Percentiles rank a stretch among this genome's conserved stretches.
These are phyloP conservation scores for Turdus rufiventris DNA, from an alignment of 2,113 vertebrate genomes.

Conservation along the genomic window DNA sequence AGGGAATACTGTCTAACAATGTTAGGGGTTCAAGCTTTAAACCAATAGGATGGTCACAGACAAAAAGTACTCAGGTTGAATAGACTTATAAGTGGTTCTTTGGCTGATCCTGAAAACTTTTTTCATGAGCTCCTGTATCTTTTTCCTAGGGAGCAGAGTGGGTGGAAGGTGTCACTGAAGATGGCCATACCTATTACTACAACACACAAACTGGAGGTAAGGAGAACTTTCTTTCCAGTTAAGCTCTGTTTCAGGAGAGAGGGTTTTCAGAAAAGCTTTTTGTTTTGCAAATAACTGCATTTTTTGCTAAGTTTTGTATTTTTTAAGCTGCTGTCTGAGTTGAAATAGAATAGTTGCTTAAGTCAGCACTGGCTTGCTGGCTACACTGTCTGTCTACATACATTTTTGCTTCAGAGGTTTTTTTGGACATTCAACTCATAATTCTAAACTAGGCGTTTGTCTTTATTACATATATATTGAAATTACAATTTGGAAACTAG, in stretches of 20 bases:
- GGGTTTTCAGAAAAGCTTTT: not conserved
- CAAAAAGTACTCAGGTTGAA: not conserved
- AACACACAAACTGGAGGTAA: conserved; percentile 88
- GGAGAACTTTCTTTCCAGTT: not conserved
- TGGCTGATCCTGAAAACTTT: not conserved
- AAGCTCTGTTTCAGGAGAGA: not conserved
- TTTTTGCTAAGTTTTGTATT: not conserved
- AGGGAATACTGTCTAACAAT: not conserved
- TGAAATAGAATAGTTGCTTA: not conserved
- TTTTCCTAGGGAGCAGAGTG: conserved; percentile 69
- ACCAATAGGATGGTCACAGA: not conserved
- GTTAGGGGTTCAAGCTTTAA: not conserved
- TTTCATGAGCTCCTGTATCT: not conserved
- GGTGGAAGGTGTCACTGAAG: conserved; percentile 87
- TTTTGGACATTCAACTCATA: not conserved
- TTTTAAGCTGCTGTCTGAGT: not conserved
- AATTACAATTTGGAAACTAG: not conserved
- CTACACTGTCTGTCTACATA: not conserved
- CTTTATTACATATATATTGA: not conserved
- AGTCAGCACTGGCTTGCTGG: not conserved
- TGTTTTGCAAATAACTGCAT: not conserved
- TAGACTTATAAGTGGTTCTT: not conserved
- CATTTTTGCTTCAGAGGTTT: not conserved
- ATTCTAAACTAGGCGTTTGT: not conserved
- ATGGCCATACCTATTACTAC: conserved; percentile 91